These are phyloP conservation scores for Corythoichthys intestinalis DNA, from an alignment of 2,113 vertebrate species.

Conservation along the genomic window DNA sequence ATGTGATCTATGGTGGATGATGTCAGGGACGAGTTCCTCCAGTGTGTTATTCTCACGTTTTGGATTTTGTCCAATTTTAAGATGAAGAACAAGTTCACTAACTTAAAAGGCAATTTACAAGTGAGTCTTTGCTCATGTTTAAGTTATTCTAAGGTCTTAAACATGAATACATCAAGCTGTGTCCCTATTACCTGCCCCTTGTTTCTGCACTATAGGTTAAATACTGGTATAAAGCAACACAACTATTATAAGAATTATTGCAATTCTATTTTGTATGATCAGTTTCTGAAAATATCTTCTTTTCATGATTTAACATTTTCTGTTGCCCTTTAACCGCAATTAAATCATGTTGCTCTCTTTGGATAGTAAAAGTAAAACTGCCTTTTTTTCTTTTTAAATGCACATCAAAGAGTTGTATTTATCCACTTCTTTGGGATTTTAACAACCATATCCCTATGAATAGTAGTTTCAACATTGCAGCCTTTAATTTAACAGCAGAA, in stretches of 20 bases:
- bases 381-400: slow-evolving; percentile 11
- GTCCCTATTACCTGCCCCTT: slow-evolving; percentile 5
- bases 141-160: background rate
- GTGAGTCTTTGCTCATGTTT: too few relatives aligned
- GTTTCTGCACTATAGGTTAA: background rate
- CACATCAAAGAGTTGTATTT: slow-evolving; percentile 19
- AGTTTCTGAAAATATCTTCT: background rate
- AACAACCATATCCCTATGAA: background rate
- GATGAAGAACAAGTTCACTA: background rate
- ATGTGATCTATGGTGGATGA: too few relatives aligned
- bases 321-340: slow-evolving; percentile 14
- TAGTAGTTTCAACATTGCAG: background rate
- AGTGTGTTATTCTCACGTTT: too few relatives aligned
- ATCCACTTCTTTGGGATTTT: background rate
- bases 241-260: slow-evolving; percentile 8
- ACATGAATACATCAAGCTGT: background rate
- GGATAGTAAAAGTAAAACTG: slow-evolving; percentile 7
- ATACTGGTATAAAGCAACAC: background rate
- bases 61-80: too few relatives aligned
- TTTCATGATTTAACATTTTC: slow-evolving; percentile 36
- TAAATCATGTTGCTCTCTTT: slow-evolving; percentile 22
- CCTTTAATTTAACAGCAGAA: background rate
- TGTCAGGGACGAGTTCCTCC: too few relatives aligned
- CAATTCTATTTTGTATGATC: slow-evolving; percentile 21
- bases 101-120: background rate